These are phyloP conservation scores for Amphiura filiformis DNA, from an alignment of 35 echinoderm and acorn worm species.

Conservation along the genomic window DNA sequence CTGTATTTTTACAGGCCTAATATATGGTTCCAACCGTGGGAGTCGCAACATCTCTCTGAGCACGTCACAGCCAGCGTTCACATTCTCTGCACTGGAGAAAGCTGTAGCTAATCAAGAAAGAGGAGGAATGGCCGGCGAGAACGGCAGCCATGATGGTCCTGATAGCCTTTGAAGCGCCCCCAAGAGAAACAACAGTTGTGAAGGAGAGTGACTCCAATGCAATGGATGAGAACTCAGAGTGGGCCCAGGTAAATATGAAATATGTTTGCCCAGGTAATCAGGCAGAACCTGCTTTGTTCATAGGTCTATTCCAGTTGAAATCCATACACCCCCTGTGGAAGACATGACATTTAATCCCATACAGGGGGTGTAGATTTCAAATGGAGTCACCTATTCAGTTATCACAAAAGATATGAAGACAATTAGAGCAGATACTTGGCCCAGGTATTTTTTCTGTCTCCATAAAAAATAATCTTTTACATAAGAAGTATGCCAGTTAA, in stretches of 20 bases:
- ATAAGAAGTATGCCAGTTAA: no score
- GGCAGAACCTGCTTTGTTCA: no score
- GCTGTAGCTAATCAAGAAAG: constrained; percentile 15
- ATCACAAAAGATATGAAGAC: no score
- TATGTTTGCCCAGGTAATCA: no score
- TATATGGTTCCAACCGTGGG: constrained; percentile 77
- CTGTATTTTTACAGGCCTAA: constrained; percentile 69
- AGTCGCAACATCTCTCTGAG: constrained; percentile 46
- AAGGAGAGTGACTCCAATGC: neutral
- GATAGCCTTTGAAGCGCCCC: neutral
- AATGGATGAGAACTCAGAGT: constrained; percentile 76
- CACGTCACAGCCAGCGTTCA: constrained; percentile 18
- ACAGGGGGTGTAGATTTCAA: no score
- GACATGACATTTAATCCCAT: no score
- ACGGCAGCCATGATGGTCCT: constrained; percentile 2
- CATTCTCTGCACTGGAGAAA: constrained; percentile 20
- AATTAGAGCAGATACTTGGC: no score
- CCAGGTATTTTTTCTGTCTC: no score
- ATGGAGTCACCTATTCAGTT: no score
- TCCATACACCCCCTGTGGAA: no score
- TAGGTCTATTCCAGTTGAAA: no score
- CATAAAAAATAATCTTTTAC: no score
- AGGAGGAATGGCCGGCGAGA: constrained; percentile 28
- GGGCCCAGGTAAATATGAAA: constrained; percentile 75
- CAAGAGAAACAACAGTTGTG: constrained; percentile 25